phyloP scores from a whole-genome alignment of 2,797 vertebrate genomes.

The Channallabes apus region DNA sequence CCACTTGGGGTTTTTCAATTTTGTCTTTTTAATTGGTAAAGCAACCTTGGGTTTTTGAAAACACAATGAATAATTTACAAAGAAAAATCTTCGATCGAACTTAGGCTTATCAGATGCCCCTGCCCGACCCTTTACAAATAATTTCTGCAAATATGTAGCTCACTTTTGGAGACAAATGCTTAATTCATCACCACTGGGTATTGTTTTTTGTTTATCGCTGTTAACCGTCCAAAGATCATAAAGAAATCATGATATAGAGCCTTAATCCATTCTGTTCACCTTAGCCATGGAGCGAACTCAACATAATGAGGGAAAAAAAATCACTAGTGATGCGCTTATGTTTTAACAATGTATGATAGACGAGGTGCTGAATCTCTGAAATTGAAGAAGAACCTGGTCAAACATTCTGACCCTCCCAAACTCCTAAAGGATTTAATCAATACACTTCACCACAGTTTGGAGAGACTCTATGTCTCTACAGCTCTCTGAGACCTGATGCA shows the following conservation, averaged over 20 bases:
- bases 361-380: constrained; percentile 16
- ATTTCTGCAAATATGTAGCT: not conserved
- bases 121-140: not conserved
- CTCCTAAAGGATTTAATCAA: constrained; percentile 19
- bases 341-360: constrained; percentile 17
- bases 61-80: not conserved
- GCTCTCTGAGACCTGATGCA: not conserved
- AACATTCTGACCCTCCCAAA: constrained; percentile 23
- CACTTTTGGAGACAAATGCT: not conserved
- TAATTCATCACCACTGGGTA: not conserved
- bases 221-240: not conserved
- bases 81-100: too few species aligned
- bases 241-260: not conserved
- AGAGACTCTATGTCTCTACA: not conserved
- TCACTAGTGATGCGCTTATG: constrained; percentile 21
- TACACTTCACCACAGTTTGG: not conserved
- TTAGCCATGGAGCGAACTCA: constrained; percentile 26
- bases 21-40: not conserved
- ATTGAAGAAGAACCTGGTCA: constrained; percentile 24
- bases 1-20: not conserved
- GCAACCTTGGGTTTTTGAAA: not conserved
- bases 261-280: not conserved
- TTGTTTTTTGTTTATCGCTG: too few species aligned
- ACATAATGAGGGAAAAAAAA: not conserved
- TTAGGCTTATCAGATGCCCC: not conserved